Conservation (phyloP, 1,140 invertebrate genomes). For the Chymomyza costata region DNA sequence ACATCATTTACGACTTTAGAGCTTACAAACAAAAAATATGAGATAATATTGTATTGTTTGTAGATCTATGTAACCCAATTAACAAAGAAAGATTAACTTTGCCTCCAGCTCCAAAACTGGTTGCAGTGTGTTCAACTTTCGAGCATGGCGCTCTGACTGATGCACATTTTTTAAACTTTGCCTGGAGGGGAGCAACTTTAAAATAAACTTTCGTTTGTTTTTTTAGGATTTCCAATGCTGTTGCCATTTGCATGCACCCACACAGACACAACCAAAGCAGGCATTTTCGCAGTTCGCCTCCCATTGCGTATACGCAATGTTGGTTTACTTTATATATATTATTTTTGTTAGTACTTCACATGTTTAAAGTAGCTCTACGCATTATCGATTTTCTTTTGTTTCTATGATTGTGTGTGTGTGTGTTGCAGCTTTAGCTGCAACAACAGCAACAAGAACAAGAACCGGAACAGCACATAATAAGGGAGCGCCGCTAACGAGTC, state of each 20-base stretch:
- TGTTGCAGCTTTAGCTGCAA: neutral
- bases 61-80: too few relatives aligned
- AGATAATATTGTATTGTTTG: too few relatives aligned
- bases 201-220: conserved; percentile 43
- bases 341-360: neutral
- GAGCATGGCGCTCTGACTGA: neutral
- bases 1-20: too few relatives aligned
- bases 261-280: too few relatives aligned
- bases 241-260: conserved; percentile 28
- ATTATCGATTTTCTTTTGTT: conserved; percentile 24
- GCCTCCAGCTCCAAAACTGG: neutral
- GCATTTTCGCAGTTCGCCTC: conserved; percentile 27
- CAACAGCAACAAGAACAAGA: conserved; percentile 5
- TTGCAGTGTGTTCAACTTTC: too few relatives aligned
- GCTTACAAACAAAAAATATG: too few relatives aligned
- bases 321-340: neutral
- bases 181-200: conserved; percentile 17
- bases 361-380: conserved; percentile 1
- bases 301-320: conserved; percentile 34
- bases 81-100: too few relatives aligned
- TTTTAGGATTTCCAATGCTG: conserved; percentile 2
- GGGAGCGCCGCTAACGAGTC: conserved; percentile 24
- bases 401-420: neutral
- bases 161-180: too few relatives aligned
- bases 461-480: conserved; percentile 1